A percentile compares a stretch with the other conserved stretches of the same genome.
These are phyloP conservation scores for Ctenopoma kingsleyae DNA, from an alignment of 2,797 vertebrate species.

Conservation along the genomic window DNA sequence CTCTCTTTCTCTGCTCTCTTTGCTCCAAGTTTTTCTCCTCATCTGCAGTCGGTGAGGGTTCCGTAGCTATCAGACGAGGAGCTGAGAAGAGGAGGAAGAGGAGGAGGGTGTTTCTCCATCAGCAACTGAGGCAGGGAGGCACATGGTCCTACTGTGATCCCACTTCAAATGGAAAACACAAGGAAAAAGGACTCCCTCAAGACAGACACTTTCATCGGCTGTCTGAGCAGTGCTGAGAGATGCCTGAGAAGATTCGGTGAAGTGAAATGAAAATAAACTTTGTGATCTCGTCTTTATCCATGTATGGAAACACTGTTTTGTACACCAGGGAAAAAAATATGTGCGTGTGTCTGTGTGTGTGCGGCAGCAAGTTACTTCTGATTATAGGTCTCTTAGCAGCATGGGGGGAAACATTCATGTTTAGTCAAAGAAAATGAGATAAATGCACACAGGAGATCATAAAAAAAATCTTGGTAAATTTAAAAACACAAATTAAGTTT, in stretches of 20 bases:
- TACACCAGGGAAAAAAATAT: slow-evolving; percentile 19
- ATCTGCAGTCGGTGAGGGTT: slow-evolving; percentile 51
- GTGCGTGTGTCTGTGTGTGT: slow-evolving; percentile 4
- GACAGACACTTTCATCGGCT: slow-evolving; percentile 66
- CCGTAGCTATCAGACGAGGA: slow-evolving; percentile 39
- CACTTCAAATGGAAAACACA: slow-evolving; percentile 73
- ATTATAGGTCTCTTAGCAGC: slow-evolving; percentile 26
- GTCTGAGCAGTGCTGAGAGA: slow-evolving; percentile 61
- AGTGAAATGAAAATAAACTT: slow-evolving; percentile 72
- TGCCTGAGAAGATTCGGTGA: slow-evolving; percentile 63
- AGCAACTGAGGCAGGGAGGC: slow-evolving; percentile 59
- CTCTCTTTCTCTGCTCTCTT: slow-evolving; percentile 23
- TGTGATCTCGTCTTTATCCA: slow-evolving; percentile 54
- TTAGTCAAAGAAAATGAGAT: slow-evolving; percentile 28
- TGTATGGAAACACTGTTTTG: slow-evolving; percentile 44
- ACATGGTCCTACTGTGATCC: slow-evolving; percentile 59
- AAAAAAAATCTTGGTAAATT: slow-evolving; percentile 8
- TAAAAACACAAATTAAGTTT: slow-evolving; percentile 36
- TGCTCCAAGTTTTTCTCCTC: slow-evolving; percentile 31
- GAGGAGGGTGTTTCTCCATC: slow-evolving; percentile 61
- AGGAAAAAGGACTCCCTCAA: slow-evolving; percentile 55
- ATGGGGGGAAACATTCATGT: slow-evolving; percentile 14
- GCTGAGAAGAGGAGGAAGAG: slow-evolving; percentile 26
- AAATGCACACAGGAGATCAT: slow-evolving; percentile 38
- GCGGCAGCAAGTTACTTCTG: slow-evolving; percentile 17